Base-by-base conservation (phyloP, 2,113 vertebrate species). In the Alces alces region DNA sequence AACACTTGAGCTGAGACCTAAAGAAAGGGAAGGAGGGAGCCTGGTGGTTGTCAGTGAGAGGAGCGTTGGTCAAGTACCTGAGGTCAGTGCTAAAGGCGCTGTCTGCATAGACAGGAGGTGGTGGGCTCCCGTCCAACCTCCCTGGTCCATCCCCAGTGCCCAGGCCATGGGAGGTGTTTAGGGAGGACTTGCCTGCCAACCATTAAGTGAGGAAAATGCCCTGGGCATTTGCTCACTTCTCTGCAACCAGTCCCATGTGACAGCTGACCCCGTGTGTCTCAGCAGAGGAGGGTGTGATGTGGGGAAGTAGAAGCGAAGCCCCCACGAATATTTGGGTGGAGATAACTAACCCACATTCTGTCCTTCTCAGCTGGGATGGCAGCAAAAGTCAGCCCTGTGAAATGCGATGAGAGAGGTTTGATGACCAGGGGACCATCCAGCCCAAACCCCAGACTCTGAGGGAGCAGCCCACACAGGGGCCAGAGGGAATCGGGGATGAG, bases 401-500 rank as follows among this genome's bases (percentile, higher is more conserved):
- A 87, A 54, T 61, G 16, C 0, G 4, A 50, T 23, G 33, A 85
- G 64, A 82, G 39, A 84, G 10, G 45, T 61, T 76, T 55, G 12
- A 39, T 94, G 80, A 88, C 8, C 14, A n/a, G 54, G 50, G 14
- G n/a, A 15, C 76, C 16, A n/a, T 58, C 86, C 19, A 79, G 47
- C n/a, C n/a, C 52, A 60, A 27, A 36, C 2, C 30, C 25, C 27
- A 17, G 45, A 58, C 54, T 87, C 76, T 3, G 13, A 61, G 85
- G 70, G 13, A 45, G 6, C 10, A 45, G 27, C 27, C 52, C 5
- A 8, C 50, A 15, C 5, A 47, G 58, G 23, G 19, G 5, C 84
- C 58, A 0, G 0, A 55, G 83, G 54, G 36, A 50, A 43, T 54
- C 27, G 43, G 5, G 1, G 13, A 30, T 52, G 54, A 83, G 13